These are phyloP conservation scores for Rhagonycha lutea DNA, from an alignment of 2,888 invertebrate species.

Conservation along the genomic window DNA sequence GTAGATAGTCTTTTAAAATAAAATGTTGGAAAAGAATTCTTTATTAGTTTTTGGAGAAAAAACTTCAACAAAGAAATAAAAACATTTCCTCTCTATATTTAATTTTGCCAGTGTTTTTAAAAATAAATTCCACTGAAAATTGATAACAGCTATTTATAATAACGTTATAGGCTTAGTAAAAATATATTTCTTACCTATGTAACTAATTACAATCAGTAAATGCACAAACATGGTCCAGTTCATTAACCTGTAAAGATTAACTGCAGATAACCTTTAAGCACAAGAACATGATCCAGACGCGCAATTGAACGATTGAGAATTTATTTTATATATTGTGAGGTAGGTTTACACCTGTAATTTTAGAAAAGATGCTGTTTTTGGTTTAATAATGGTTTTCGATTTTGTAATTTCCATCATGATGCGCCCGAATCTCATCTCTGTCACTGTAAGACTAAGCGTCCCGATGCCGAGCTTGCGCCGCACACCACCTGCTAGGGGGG, in stretches of 20 bases:
- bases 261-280: conserved; percentile 15
- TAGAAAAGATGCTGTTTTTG: conserved; percentile 10
- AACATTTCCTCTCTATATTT: background rate
- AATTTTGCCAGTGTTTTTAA: background rate
- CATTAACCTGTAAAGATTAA: conserved; percentile 31
- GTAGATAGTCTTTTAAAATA: background rate
- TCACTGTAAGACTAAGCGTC: conserved; percentile 48
- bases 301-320: background rate
- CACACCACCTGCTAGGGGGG: conserved; percentile 31
- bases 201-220: conserved; percentile 21
- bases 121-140: background rate
- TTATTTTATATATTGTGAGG: background rate
- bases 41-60: background rate
- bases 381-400: conserved; percentile 17
- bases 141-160: background rate
- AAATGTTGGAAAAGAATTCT: background rate
- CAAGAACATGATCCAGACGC: conserved; percentile 15
- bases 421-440: conserved; percentile 39
- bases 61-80: background rate
- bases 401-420: conserved; percentile 31
- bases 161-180: background rate
- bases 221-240: conserved; percentile 35
- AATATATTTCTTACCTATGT: conserved; percentile 18
- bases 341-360: conserved; percentile 12
- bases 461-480: conserved; percentile 46